Evolutionary conservation across 1,140 invertebrate genomes (phyloP).

Genomic region (Myzus persicae): DNA sequence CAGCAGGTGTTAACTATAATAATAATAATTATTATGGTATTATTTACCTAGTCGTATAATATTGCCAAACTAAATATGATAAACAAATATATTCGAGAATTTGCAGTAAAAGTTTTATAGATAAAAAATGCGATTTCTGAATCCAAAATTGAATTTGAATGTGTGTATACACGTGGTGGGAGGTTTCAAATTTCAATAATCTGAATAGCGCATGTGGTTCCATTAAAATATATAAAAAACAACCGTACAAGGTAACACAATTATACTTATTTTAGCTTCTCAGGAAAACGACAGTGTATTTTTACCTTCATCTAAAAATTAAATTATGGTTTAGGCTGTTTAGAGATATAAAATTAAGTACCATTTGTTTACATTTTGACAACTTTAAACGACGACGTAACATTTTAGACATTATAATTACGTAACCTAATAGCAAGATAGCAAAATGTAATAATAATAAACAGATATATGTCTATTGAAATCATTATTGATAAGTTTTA

Average conservation of each 20-base stretch:
- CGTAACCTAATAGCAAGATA: neutral
- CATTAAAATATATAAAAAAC: neutral
- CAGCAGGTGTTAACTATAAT: neutral
- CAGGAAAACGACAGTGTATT: neutral
- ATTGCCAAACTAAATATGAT: neutral
- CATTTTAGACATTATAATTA: neutral
- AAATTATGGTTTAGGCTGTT: neutral
- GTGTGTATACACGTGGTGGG: neutral
- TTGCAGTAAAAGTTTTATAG: neutral
- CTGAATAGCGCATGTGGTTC: neutral
- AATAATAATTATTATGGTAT: neutral
- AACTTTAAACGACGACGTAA: slow-evolving; percentile 1
- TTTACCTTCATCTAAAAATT: neutral
- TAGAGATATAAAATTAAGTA: neutral
- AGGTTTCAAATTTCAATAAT: neutral
- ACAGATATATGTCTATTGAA: neutral
- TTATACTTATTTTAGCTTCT: neutral
- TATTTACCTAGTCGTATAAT: neutral
- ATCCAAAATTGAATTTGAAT: neutral
- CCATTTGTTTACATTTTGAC: neutral
- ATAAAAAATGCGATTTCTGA: neutral
- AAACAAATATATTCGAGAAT: neutral
- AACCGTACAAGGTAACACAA: neutral
- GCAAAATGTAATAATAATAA: neutral
- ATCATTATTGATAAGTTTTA: neutral